Percentiles rank a stretch among this genome's conserved stretches.
These are phyloP conservation scores for Drosophila pallidifrons DNA, from an alignment of 1,140 invertebrate species.

Conservation along the genomic window DNA sequence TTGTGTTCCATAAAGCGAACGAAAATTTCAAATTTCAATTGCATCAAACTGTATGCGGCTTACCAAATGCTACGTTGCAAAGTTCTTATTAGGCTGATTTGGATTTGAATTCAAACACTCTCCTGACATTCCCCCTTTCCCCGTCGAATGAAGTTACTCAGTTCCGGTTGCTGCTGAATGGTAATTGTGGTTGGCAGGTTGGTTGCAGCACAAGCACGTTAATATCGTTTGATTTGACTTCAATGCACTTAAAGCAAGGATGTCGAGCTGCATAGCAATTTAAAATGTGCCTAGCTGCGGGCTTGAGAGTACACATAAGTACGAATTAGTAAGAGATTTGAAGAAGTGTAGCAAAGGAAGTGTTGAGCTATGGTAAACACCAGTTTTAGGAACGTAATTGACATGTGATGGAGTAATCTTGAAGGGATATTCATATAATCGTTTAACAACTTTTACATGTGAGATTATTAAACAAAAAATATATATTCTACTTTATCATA, in stretches of 20 bases:
- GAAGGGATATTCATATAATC: too few species aligned
- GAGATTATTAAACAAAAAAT: too few species aligned
- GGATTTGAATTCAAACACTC: not conserved
- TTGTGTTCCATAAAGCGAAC: constrained; percentile 48
- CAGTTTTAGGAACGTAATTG: too few species aligned
- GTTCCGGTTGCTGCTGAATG: not conserved
- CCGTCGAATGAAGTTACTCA: constrained; percentile 4
- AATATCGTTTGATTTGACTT: constrained; percentile 36
- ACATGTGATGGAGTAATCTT: too few species aligned
- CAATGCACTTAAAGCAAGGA: not conserved
- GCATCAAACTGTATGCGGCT: constrained; percentile 33
- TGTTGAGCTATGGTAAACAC: too few species aligned
- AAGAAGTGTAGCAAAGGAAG: too few species aligned
- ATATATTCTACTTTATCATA: too few species aligned
- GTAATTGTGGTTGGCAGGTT: constrained; percentile 20
- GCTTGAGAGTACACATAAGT: not conserved
- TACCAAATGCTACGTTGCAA: constrained; percentile 26
- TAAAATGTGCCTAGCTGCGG: not conserved
- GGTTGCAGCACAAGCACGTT: not conserved
- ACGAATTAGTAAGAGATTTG: not conserved
- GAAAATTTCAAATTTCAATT: constrained; percentile 59
- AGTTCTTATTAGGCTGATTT: constrained; percentile 64
- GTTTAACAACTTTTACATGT: too few species aligned
- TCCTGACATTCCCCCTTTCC: not conserved
- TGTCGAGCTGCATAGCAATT: not conserved